Evolutionary conservation across 2,888 invertebrate species (phyloP).

Genomic region (Lithophane semibrunnea): DNA sequence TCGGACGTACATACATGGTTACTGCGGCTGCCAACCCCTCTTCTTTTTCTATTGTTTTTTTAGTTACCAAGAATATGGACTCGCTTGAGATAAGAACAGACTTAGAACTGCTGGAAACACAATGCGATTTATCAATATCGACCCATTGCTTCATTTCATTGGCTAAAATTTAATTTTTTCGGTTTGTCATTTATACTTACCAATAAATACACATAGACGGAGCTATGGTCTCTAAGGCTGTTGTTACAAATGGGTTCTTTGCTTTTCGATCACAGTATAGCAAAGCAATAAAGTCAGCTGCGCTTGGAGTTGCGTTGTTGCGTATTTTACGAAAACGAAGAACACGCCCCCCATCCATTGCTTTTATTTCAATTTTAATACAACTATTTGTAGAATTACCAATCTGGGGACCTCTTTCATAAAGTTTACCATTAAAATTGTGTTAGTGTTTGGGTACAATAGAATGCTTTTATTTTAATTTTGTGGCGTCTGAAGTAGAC

Average conservation of each 20-base stretch:
- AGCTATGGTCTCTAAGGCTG: neutral
- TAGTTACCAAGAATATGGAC: neutral
- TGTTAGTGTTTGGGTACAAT: conserved; percentile 52
- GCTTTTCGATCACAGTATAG: conserved; percentile 42
- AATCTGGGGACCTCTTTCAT: conserved; percentile 25
- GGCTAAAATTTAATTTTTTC: accelerated
- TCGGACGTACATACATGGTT: neutral
- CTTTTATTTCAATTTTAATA: conserved; percentile 60
- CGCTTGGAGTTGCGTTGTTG: conserved; percentile 63
- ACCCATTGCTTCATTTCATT: neutral
- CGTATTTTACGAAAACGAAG: conserved; percentile 67
- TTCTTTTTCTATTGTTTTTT: neutral
- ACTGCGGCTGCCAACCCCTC: neutral
- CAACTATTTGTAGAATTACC: conserved; percentile 38
- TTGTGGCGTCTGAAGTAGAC: conserved; percentile 52
- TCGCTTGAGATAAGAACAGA: conserved; percentile 24
- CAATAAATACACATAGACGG: conserved; percentile 8
- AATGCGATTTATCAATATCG: accelerated
- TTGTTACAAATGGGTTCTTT: conserved; percentile 33
- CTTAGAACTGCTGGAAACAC: neutral
- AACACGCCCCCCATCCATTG: conserved; percentile 70
- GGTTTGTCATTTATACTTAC: accelerated
- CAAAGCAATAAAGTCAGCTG: conserved; percentile 55
- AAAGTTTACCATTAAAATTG: conserved; percentile 19
- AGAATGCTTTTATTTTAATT: conserved; percentile 66